Evolutionary conservation across 2,113 vertebrate species (phyloP), one percentile per base, ranked within the genome.

Genomic region (Leptobrachium ailaonicum): DNA sequence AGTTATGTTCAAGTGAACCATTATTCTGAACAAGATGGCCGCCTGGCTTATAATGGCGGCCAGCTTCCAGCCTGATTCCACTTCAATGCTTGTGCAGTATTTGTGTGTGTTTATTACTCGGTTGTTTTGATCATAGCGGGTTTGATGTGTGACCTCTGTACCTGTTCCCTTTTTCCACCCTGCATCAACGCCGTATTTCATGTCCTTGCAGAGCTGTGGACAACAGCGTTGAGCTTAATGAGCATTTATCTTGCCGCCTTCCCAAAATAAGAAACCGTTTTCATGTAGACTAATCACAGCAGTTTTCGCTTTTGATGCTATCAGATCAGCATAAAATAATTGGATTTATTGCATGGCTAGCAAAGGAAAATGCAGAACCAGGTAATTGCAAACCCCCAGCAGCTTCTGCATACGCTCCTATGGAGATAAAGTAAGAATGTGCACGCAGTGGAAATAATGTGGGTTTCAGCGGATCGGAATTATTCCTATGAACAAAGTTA

Each of bases 261-360:
- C 66, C 44, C 50, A 2, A 77, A 43, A 77, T 40, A 56, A 76
- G 64, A 10, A 41, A 41, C 47, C 58, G 41, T 41, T 20, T 72
- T 72, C 41, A 14, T 71, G 43, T 40, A 72, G 47, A 45, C 45
- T 79, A 54, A 79, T 77, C 66, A 62, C 44, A 40, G 45, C n/a
- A 66, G 32, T 72, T 56, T 79, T 63, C 4, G 47, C 44, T 47
- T 70, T 64, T 50, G 58, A 47, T 64, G 20, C 56, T 64, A 40
- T 71, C 43, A 71, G 41, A 79, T 71, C 69, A 77, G 66, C 47
- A 53, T 53, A 64, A 64, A 71, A 71, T 79, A 79, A 79, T 71
- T 79, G 58, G 69, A 71, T 71, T 47, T 50, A 50, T 71, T 78
- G 56, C 64, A 40, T 60, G 50, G 43, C 43, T 71, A 45, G 68